These are phyloP conservation scores for Cichlasoma orientale DNA, from an alignment of 2,797 vertebrate species.

Conservation along the genomic window DNA sequence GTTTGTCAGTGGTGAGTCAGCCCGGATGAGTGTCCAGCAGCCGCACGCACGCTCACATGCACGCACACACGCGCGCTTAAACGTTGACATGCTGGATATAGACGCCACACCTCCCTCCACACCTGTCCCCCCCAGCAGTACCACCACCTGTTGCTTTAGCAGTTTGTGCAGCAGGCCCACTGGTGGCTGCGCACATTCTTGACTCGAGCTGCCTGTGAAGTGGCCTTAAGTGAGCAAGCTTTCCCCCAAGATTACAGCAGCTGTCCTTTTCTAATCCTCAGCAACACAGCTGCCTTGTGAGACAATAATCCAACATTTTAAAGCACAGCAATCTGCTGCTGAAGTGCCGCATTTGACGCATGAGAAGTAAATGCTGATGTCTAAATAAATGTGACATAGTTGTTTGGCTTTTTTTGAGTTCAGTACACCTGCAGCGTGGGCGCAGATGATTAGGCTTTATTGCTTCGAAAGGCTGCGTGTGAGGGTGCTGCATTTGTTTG, in stretches of 20 bases:
- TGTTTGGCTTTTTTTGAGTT: not conserved
- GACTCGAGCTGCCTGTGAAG: conserved; percentile 28
- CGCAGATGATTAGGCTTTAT: not conserved
- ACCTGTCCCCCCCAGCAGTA: conserved; percentile 59
- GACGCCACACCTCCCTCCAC: conserved; percentile 23
- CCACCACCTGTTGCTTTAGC: conserved; percentile 72
- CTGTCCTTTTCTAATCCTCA: conserved; percentile 64
- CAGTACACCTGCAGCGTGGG: not conserved
- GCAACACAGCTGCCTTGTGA: conserved; percentile 21
- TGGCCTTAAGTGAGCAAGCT: conserved; percentile 41
- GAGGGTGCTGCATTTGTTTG: not conserved
- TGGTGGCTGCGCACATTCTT: conserved; percentile 48
- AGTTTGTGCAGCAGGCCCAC: conserved; percentile 26
- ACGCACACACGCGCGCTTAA: not conserved
- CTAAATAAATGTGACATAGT: not conserved
- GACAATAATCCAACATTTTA: conserved; percentile 48
- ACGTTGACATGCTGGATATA: conserved; percentile 38
- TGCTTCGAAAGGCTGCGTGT: not conserved
- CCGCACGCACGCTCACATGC: too few species aligned
- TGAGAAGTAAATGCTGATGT: not conserved
- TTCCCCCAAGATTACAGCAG: conserved; percentile 62
- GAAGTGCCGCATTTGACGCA: not conserved
- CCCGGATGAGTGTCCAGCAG: conserved; percentile 7
- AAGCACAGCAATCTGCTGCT: conserved; percentile 35
- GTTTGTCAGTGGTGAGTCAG: conserved; percentile 23